phyloP scores from a whole-genome alignment of 1,140 invertebrate species.

The Cyclina sinensis region DNA sequence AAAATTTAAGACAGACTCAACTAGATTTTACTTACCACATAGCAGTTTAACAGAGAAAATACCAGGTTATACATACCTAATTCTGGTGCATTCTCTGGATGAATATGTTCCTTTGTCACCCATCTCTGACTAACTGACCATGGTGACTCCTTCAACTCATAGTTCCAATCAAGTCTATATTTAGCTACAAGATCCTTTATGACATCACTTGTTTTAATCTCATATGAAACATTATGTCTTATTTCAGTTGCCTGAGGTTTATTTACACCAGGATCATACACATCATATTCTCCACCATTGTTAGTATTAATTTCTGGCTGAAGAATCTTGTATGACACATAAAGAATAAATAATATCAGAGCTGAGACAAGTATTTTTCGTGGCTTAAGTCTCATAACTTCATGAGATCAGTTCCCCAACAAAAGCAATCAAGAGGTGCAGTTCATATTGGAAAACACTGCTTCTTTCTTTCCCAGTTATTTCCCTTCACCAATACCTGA shows the following conservation, averaged over 20 bases:
- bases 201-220: background rate
- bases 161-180: constrained; percentile 42
- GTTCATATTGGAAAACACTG: background rate
- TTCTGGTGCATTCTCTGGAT: constrained; percentile 44
- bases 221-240: background rate
- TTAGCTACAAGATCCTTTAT: constrained; percentile 5
- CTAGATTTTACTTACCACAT: too few relatives aligned
- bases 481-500: background rate
- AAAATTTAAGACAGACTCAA: too few relatives aligned
- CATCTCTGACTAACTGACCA: constrained; percentile 31
- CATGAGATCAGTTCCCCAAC: background rate
- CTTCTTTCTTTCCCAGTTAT: background rate
- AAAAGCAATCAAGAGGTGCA: background rate
- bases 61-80: constrained; percentile 39
- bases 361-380: background rate
- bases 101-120: constrained; percentile 22
- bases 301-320: background rate
- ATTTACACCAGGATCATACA: background rate
- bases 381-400: background rate
- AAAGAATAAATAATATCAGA: constrained; percentile 4
- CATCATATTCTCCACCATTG: background rate
- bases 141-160: constrained; percentile 25
- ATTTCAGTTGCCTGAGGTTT: background rate
- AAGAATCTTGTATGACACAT: constrained; percentile 31
- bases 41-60: too few relatives aligned